Conservation (phyloP, 2,113 vertebrate genomes). For the Charadrius vociferus region DNA sequence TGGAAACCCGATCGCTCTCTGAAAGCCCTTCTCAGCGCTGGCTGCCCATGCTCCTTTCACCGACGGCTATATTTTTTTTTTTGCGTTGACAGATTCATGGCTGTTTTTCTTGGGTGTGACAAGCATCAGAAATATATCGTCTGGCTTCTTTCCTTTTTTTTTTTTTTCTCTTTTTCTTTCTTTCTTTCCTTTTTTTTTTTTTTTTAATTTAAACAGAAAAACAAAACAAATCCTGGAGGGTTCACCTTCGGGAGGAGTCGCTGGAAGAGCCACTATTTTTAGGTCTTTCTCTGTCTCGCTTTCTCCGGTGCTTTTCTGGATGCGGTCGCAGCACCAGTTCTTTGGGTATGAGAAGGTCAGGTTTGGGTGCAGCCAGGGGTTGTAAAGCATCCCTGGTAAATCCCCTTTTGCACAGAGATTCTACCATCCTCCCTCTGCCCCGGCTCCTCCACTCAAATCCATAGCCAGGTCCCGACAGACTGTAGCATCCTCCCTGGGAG, state of each 20-base stretch:
- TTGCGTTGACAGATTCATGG: not conserved
- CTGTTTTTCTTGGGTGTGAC: slow-evolving; percentile 40
- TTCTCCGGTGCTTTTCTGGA: not conserved
- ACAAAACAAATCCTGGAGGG: not conserved
- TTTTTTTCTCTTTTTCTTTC: no score
- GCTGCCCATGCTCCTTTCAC: not conserved
- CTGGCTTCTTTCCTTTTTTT: not conserved
- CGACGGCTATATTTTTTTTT: not conserved
- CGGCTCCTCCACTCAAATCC: not conserved
- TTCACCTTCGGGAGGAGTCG: not conserved
- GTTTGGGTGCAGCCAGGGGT: not conserved
- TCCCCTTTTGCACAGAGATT: not conserved
- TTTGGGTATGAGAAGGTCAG: not conserved
- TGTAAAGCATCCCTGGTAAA: not conserved
- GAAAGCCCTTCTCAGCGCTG: not conserved
- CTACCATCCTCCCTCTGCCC: not conserved
- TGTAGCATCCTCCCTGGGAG: not conserved
- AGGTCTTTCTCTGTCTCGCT: not conserved
- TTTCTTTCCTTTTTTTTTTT: not conserved
- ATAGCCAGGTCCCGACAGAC: not conserved
- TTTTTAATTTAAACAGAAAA: not conserved
- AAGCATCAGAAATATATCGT: not conserved
- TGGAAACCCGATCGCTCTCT: not conserved
- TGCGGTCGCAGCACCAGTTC: rapidly evolving
- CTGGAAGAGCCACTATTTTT: not conserved